These are phyloP conservation scores for Camelus dromedarius DNA, from an alignment of 2,113 vertebrate genomes.

Conservation along the genomic window DNA sequence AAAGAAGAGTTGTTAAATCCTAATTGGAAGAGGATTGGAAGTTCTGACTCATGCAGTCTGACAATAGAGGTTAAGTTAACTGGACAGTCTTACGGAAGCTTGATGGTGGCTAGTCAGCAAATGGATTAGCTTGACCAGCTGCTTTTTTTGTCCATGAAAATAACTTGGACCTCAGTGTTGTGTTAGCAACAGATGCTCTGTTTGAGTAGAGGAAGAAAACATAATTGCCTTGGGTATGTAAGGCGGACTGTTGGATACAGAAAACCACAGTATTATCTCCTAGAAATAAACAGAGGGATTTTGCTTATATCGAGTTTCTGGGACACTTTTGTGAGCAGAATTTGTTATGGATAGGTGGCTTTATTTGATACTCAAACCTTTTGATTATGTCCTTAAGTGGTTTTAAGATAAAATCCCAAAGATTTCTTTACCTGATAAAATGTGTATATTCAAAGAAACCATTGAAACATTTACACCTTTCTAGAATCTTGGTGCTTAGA, in stretches of 20 bases:
- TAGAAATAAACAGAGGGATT: slow-evolving; percentile 75
- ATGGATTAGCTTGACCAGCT: slow-evolving; percentile 78
- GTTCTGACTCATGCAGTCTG: slow-evolving; percentile 77
- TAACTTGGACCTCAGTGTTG: slow-evolving; percentile 64
- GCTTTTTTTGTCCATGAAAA: slow-evolving; percentile 71
- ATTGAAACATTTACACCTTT: slow-evolving; percentile 56
- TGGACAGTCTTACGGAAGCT: slow-evolving; percentile 64
- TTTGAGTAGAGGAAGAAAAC: slow-evolving; percentile 45
- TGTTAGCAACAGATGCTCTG: slow-evolving; percentile 67
- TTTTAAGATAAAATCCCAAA: slow-evolving; percentile 77
- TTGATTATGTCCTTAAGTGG: slow-evolving; percentile 73
- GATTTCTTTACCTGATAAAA: slow-evolving; percentile 64
- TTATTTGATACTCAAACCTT: slow-evolving; percentile 70
- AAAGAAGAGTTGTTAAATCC: slow-evolving; percentile 75
- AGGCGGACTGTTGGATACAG: slow-evolving; percentile 61
- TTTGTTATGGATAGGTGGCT: slow-evolving; percentile 71
- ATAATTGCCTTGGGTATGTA: slow-evolving; percentile 67
- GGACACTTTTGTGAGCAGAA: slow-evolving; percentile 70
- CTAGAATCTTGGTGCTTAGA: slow-evolving; percentile 43
- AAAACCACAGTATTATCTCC: slow-evolving; percentile 61
- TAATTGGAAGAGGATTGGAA: slow-evolving; percentile 80
- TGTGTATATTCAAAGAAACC: slow-evolving; percentile 70
- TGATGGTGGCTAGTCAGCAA: slow-evolving; percentile 76
- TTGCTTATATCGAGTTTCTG: slow-evolving; percentile 78
- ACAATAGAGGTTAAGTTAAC: slow-evolving; percentile 85